These are phyloP conservation scores for Dreissena rostriformis DNA, from an alignment of 1,140 invertebrate genomes.

Conservation along the genomic window DNA sequence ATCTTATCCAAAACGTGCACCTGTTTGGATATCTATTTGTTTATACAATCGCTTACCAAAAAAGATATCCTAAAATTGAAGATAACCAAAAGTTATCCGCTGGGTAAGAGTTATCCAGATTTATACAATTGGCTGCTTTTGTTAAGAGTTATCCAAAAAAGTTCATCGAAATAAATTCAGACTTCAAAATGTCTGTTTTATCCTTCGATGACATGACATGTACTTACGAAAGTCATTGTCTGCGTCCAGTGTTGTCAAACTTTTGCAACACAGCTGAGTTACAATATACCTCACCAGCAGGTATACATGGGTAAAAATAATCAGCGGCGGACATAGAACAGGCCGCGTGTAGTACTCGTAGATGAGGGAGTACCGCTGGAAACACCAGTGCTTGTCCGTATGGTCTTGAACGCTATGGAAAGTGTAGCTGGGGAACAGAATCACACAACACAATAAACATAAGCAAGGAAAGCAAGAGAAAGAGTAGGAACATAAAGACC, in stretches of 20 bases:
- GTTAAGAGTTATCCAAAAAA: too few relatives aligned
- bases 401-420: slow-evolving; percentile 79
- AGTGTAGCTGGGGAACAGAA: slow-evolving; percentile 70
- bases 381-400: slow-evolving; percentile 80
- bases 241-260: slow-evolving; percentile 4
- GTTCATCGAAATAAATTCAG: too few relatives aligned
- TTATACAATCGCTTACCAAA: too few relatives aligned
- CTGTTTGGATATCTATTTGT: too few relatives aligned
- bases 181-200: too few relatives aligned
- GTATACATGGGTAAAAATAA: slow-evolving; percentile 77
- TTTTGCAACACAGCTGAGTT: slow-evolving; percentile 57
- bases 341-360: slow-evolving; percentile 81
- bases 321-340: slow-evolving; percentile 80
- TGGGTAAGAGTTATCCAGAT: too few relatives aligned
- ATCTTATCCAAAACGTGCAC: too few relatives aligned
- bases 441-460: background rate
- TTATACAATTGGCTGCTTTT: too few relatives aligned
- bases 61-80: too few relatives aligned
- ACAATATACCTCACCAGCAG: slow-evolving; percentile 59
- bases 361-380: slow-evolving; percentile 80
- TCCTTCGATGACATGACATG: background rate
- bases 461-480: background rate
- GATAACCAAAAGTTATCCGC: too few relatives aligned
- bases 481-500: background rate
- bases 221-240: slow-evolving; percentile 58